A percentile compares a stretch with the other conserved stretches of the same genome.
Evolutionary conservation across 2,113 vertebrate genomes (phyloP).

Genomic region (Pyxicephalus adspersus): DNA sequence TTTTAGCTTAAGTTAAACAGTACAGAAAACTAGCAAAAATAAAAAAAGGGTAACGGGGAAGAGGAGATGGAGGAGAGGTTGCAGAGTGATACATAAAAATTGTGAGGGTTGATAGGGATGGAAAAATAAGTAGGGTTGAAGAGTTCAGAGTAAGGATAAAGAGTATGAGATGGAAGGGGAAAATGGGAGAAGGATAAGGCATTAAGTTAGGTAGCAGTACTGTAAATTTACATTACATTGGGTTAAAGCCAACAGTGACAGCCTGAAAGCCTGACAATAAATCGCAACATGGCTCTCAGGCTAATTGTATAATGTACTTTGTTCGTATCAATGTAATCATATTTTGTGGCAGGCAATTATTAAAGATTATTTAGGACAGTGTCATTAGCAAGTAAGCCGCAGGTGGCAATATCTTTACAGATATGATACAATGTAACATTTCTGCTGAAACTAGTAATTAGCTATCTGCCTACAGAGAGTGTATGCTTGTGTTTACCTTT

Average conservation of each 20-base stretch:
- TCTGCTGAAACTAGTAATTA: constrained; percentile 8
- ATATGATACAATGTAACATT: constrained; percentile 9
- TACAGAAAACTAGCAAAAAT: too few species aligned
- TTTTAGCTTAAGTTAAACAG: too few species aligned
- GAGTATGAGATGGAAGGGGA: background rate
- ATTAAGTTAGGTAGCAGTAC: too few species aligned
- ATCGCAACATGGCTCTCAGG: constrained; percentile 4
- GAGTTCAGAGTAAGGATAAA: background rate
- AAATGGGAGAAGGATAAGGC: background rate
- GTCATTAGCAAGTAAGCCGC: constrained; percentile 5
- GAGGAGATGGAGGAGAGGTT: background rate
- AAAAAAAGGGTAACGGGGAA: too few species aligned
- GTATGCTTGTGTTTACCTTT: constrained; percentile 21
- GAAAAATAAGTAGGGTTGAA: background rate
- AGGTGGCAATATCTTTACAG: constrained; percentile 23
- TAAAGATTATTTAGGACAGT: constrained; percentile 30
- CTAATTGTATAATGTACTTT: constrained; percentile 19
- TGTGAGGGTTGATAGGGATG: background rate
- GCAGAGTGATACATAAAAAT: background rate
- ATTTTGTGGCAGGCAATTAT: constrained; percentile 33
- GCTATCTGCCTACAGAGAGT: background rate
- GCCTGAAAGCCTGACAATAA: constrained; percentile 6
- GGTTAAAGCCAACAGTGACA: too few species aligned
- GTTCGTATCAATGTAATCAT: constrained; percentile 22
- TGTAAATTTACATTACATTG: background rate